Evolutionary conservation across 2,797 vertebrate genomes (phyloP).

Genomic region (Platalea minor): DNA sequence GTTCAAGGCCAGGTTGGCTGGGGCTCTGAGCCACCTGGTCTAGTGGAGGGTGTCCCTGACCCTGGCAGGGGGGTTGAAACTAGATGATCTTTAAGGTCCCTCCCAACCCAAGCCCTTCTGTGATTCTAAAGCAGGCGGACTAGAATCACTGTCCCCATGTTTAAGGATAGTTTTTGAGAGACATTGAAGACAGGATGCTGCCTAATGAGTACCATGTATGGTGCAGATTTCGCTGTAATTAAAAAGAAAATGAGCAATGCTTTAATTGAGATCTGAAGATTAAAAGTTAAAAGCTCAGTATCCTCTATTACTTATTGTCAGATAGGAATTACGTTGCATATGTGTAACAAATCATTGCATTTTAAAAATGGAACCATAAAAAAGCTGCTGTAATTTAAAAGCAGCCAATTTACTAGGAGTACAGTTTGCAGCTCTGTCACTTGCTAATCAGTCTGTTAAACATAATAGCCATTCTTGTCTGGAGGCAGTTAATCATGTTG

Average conservation of each 20-base stretch:
- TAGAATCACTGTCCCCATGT: not conserved
- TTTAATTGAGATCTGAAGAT: conserved; percentile 61
- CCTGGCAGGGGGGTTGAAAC: too few species aligned
- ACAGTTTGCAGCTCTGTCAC: conserved; percentile 67
- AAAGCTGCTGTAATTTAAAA: conserved; percentile 72
- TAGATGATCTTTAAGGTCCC: too few species aligned
- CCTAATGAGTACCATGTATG: not conserved
- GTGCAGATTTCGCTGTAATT: conserved; percentile 46
- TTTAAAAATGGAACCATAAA: conserved; percentile 68
- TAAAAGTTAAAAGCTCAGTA: conserved; percentile 39
- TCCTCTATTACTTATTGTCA: conserved; percentile 49
- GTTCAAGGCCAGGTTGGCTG: too few species aligned
- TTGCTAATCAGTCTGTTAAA: conserved; percentile 76
- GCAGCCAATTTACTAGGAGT: conserved; percentile 68
- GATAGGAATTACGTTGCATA: conserved; percentile 43
- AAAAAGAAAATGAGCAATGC: conserved; percentile 60
- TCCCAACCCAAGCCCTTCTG: too few species aligned
- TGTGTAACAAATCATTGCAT: conserved; percentile 65
- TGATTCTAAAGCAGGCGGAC: not conserved
- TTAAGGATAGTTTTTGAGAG: not conserved
- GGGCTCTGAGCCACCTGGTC: too few species aligned
- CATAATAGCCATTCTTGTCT: conserved; percentile 75
- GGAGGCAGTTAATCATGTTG: conserved; percentile 74
- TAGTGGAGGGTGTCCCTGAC: too few species aligned
- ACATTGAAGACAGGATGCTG: not conserved